Percentiles rank a stretch among this genome's conserved stretches.
Evolutionary conservation across 2,797 vertebrate species (phyloP).

Genomic region (Bufotes viridis): DNA sequence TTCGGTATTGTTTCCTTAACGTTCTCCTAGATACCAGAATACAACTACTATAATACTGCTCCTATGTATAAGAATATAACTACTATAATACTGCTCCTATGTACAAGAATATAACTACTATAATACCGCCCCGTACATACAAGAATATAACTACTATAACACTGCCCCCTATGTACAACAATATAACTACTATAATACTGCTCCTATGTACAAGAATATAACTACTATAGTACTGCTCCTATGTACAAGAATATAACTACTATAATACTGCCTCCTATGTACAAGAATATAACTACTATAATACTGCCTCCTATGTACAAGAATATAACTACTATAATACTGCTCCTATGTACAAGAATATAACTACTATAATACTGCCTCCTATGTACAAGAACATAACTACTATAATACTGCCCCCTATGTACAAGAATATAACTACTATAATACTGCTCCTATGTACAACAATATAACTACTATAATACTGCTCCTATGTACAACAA

Average conservation of each 20-base stretch:
- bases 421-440: neutral
- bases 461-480: slow-evolving; percentile 5
- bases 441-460: neutral
- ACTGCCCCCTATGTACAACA: neutral
- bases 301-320: neutral
- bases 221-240: neutral
- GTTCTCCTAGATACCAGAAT: neutral
- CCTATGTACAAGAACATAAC: too few species aligned
- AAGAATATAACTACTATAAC: slow-evolving; percentile 8
- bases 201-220: neutral
- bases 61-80: neutral
- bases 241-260: slow-evolving; percentile 12
- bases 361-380: too few species aligned
- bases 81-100: neutral
- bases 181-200: neutral
- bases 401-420: too few species aligned
- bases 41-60: neutral
- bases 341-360: too few species aligned
- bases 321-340: too few species aligned
- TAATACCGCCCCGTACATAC: neutral
- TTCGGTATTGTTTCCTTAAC: neutral
- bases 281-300: slow-evolving; percentile 2
- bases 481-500: slow-evolving; percentile 1
- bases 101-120: slow-evolving; percentile 14
- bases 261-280: slow-evolving; percentile 1